Evolutionary conservation across 2,888 invertebrate genomes (phyloP).

Genomic region (Diaperis boleti): DNA sequence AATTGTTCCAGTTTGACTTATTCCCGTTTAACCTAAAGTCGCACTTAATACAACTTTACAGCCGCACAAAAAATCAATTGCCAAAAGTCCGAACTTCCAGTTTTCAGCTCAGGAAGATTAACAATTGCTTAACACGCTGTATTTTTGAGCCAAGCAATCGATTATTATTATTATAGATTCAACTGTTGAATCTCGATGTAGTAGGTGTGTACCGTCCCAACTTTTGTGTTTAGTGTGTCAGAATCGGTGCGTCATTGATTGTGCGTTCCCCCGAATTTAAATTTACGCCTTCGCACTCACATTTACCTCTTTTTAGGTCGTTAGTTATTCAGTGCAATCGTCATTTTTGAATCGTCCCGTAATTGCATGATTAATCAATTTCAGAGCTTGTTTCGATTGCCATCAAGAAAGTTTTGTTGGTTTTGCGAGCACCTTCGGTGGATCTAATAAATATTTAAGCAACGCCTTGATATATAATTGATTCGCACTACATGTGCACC

Average conservation of each 20-base stretch:
- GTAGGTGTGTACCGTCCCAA: neutral
- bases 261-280: constrained; percentile 21
- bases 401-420: constrained; percentile 23
- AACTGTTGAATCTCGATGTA: too few relatives aligned
- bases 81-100: neutral
- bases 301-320: constrained; percentile 23
- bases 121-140: too few relatives aligned
- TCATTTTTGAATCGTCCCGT: constrained; percentile 18
- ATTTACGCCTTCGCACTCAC: constrained; percentile 23
- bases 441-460: constrained; percentile 20
- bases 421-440: constrained; percentile 15
- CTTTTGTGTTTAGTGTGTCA: neutral
- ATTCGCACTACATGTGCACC: constrained; percentile 39
- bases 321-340: constrained; percentile 24
- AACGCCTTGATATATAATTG: constrained; percentile 42
- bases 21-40: constrained; percentile 12
- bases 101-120: too few relatives aligned
- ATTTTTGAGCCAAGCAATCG: too few relatives aligned
- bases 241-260: constrained; percentile 23
- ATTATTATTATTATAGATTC: too few relatives aligned
- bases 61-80: constrained; percentile 28
- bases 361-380: constrained; percentile 31
- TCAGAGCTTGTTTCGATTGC: constrained; percentile 15
- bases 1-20: constrained; percentile 36
- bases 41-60: constrained; percentile 7